These are phyloP conservation scores for Pituophis catenifer DNA, from an alignment of 2,113 vertebrate genomes.

Conservation along the genomic window DNA sequence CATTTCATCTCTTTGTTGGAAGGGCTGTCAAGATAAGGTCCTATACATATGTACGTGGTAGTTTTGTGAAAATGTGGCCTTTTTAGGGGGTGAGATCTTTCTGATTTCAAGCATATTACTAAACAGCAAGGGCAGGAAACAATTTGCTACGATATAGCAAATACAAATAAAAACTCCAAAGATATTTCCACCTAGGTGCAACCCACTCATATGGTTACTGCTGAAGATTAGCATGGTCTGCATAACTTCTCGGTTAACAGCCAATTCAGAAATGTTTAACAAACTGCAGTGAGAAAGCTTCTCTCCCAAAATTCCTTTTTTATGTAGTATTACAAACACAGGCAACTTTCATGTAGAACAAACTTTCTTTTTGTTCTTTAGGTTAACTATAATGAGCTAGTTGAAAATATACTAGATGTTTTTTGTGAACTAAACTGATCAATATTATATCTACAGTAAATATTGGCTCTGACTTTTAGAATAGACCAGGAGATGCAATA, in stretches of 20 bases:
- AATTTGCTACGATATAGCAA: neutral
- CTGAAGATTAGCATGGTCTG: neutral
- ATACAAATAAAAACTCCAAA: neutral
- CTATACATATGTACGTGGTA: neutral
- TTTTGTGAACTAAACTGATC: neutral
- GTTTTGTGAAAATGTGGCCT: neutral
- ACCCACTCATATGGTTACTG: neutral
- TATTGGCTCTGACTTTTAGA: neutral
- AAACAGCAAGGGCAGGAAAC: neutral
- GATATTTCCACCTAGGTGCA: neutral
- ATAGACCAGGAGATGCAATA: neutral
- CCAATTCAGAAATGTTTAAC: neutral
- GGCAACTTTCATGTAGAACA: neutral
- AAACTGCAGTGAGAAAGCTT: neutral
- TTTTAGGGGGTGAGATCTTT: neutral
- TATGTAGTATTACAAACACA: neutral
- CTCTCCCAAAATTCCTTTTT: neutral
- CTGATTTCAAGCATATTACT: neutral
- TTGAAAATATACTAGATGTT: neutral
- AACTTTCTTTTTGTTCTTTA: neutral
- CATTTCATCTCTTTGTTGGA: neutral
- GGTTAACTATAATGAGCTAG: neutral
- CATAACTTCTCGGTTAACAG: neutral
- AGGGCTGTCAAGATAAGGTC: neutral
- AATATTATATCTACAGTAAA: neutral